Percentiles rank a stretch among this genome's conserved stretches.
Evolutionary conservation across 2,797 vertebrate species (phyloP).

Genomic region (Tadarida brasiliensis): DNA sequence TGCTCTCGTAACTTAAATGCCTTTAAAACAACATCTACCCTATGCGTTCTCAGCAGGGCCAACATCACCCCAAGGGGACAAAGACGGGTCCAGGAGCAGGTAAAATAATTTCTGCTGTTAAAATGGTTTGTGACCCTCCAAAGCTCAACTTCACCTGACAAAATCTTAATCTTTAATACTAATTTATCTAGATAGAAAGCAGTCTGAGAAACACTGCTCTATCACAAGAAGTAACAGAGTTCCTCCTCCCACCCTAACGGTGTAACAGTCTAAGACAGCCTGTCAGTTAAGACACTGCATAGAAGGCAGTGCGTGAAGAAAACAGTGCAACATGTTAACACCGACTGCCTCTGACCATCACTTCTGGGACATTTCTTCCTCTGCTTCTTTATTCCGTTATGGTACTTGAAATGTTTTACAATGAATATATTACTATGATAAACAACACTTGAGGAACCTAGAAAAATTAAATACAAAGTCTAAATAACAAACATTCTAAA

Average conservation of each 20-base stretch:
- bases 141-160: background rate
- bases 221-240: conserved; percentile 37
- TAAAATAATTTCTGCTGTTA: background rate
- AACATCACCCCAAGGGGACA: background rate
- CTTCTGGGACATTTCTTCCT: background rate
- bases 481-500: conserved; percentile 45
- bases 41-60: background rate
- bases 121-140: background rate
- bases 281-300: background rate
- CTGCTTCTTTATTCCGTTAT: background rate
- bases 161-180: conserved; percentile 39
- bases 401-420: conserved; percentile 40
- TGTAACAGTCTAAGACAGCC: conserved; percentile 15
- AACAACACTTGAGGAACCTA: conserved; percentile 25
- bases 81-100: background rate
- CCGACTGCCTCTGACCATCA: background rate
- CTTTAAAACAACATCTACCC: conserved; percentile 45
- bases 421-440: background rate
- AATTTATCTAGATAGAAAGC: conserved; percentile 20
- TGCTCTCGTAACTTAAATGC: background rate
- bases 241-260: background rate
- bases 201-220: background rate
- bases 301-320: background rate
- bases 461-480: conserved; percentile 27
- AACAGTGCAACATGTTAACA: conserved; percentile 13